Evolutionary conservation across 2,797 vertebrate genomes (phyloP), one percentile per base, ranked within the genome.

Genomic region (Anableps anableps): DNA sequence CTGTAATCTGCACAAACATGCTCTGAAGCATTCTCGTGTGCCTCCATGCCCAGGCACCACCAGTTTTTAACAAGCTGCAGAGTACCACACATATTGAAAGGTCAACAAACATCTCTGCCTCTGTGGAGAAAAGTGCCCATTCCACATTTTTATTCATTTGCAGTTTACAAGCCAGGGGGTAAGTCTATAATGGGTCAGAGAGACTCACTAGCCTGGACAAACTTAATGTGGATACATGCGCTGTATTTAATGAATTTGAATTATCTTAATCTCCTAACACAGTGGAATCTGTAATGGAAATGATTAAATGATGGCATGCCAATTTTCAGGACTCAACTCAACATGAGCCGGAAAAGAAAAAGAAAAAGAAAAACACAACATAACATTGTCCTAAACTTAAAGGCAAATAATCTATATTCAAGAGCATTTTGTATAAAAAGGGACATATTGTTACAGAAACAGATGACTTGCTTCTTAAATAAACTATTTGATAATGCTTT

Each of bases 1-100:
- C 94, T 96, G 85, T 96, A 95, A 96, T 96, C 93, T 93, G 80
- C 84, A 51, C 85, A 89, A 88, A 90, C 85, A 23, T 68, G 72
- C 86, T 92, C 88, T 81, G 86, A 91, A 90, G 89, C 85, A 70
- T 87, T 93, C 91, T 91, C 89, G 83, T 45, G 64, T 85, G 84
- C 76, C 78, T 83, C 83, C 81, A 36, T 87, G 86, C 81, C 86
- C 50, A 0, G 80, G 83, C 88, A 88, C 80, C 85, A 92, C 81
- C 86, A 83, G 84, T 45, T 87, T 88, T 84, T 88, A 91, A 91
- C 86, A 80, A 91, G 85, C 83, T 85, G 66, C 55, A 43, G 38
- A 73, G 77, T 75, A 78, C 84, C 83, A 80, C 43, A 72, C 80
- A 79, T 29, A 75, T 68, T 80, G 55, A 88, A 87, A 82, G 81